Evolutionary conservation across 2,888 invertebrate species (phyloP).

Genomic region (Macaria notata): DNA sequence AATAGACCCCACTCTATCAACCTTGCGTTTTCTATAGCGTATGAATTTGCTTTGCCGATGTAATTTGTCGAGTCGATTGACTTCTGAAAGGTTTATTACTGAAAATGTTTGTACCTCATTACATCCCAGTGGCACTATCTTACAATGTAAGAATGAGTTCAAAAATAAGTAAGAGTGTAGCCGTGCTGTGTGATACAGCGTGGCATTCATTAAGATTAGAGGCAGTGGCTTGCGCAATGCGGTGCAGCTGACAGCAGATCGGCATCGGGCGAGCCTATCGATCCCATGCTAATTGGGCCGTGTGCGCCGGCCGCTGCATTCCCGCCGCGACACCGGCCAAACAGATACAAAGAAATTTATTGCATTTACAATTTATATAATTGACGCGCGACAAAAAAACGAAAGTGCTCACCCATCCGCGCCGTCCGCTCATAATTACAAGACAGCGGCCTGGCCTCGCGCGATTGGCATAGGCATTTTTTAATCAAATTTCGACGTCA

Average conservation of each 20-base stretch:
- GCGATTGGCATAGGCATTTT: constrained; percentile 66
- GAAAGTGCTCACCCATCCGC: constrained; percentile 72
- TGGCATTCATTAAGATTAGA: constrained; percentile 78
- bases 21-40: constrained; percentile 2
- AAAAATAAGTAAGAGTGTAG: no score
- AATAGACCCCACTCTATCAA: constrained; percentile 11
- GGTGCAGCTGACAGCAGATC: constrained; percentile 70
- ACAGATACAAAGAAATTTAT: constrained; percentile 80
- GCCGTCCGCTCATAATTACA: constrained; percentile 73
- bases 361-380: constrained; percentile 81
- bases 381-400: constrained; percentile 79
- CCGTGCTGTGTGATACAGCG: constrained; percentile 28
- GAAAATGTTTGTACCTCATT: no score
- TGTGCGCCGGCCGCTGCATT: constrained; percentile 58
- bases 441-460: constrained; percentile 51
- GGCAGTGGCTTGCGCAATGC: constrained; percentile 69
- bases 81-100: no score
- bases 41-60: constrained; percentile 24
- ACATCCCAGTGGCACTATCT: no score
- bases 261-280: constrained; percentile 75
- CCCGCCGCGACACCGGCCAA: constrained; percentile 64
- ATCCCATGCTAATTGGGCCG: constrained; percentile 80
- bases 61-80: not conserved
- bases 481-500: constrained; percentile 69
- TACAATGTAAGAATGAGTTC: no score